Evolutionary conservation across 2,113 vertebrate species (phyloP).

Genomic region (Brachypteracias leptosomus): DNA sequence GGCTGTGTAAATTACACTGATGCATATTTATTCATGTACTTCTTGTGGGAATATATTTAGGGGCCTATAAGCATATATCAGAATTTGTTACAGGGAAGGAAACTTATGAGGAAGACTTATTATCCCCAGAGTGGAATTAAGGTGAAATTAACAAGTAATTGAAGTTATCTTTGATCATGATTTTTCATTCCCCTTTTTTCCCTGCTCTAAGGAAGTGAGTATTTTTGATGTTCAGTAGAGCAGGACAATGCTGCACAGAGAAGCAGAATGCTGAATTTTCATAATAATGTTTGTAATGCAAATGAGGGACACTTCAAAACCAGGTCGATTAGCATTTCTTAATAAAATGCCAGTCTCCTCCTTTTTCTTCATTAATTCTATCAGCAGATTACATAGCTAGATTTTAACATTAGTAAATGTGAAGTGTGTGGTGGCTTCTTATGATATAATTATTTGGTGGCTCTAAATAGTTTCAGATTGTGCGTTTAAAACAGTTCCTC

Average conservation of each 20-base stretch:
- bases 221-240: slow-evolving; percentile 75
- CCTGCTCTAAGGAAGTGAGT: slow-evolving; percentile 64
- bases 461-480: slow-evolving; percentile 73
- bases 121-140: slow-evolving; percentile 79
- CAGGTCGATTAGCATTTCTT: slow-evolving; percentile 87
- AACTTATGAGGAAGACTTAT: slow-evolving; percentile 66
- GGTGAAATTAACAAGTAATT: slow-evolving; percentile 80
- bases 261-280: slow-evolving; percentile 75
- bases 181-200: slow-evolving; percentile 66
- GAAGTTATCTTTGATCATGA: slow-evolving; percentile 80
- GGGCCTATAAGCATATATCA: slow-evolving; percentile 69
- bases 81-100: slow-evolving; percentile 71
- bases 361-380: slow-evolving; percentile 74
- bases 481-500: slow-evolving; percentile 74
- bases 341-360: slow-evolving; percentile 72
- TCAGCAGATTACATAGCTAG: slow-evolving; percentile 69
- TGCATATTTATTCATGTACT: slow-evolving; percentile 80
- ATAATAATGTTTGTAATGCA: slow-evolving; percentile 89
- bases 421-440: slow-evolving; percentile 69
- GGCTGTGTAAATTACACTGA: slow-evolving; percentile 71
- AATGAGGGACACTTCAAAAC: slow-evolving; percentile 86
- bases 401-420: slow-evolving; percentile 61
- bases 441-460: slow-evolving; percentile 73
- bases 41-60: slow-evolving; percentile 79
- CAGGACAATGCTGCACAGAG: slow-evolving; percentile 69